Percentiles rank a stretch among this genome's conserved stretches.
Evolutionary conservation across 2,797 vertebrate species (phyloP).

Genomic region (Tapera naevia): DNA sequence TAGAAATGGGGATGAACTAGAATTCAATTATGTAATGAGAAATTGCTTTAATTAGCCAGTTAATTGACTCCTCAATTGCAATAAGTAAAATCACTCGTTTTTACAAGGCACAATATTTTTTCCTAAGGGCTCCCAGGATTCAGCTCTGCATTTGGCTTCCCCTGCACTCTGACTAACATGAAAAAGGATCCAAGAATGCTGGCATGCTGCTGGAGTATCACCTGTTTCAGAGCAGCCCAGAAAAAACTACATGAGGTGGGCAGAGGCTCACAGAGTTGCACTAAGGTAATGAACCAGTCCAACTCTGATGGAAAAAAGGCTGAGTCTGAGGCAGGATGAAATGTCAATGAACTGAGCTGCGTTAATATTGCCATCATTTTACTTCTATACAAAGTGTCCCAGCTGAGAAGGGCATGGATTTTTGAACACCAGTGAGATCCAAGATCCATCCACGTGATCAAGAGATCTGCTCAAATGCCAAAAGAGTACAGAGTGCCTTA

Average conservation of each 20-base stretch:
- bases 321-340: not conserved
- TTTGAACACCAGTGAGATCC: not conserved
- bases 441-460: not conserved
- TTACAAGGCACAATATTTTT: conserved; percentile 16
- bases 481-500: not conserved
- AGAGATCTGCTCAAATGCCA: not conserved
- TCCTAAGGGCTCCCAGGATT: not conserved
- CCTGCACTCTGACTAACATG: not conserved
- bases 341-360: not conserved
- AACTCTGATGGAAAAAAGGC: not conserved
- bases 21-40: conserved; percentile 69
- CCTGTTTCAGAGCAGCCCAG: not conserved
- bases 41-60: conserved; percentile 69
- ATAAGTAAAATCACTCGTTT: conserved; percentile 54
- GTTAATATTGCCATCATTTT: not conserved
- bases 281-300: not conserved
- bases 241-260: not conserved
- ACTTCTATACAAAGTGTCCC: not conserved
- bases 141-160: not conserved
- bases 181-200: not conserved
- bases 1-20: conserved; percentile 39
- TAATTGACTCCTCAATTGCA: conserved; percentile 61
- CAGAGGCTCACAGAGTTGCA: not conserved
- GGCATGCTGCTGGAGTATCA: not conserved
- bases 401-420: not conserved